Conservation (phyloP, 2,888 invertebrate genomes). For the Salticus scenicus region DNA sequence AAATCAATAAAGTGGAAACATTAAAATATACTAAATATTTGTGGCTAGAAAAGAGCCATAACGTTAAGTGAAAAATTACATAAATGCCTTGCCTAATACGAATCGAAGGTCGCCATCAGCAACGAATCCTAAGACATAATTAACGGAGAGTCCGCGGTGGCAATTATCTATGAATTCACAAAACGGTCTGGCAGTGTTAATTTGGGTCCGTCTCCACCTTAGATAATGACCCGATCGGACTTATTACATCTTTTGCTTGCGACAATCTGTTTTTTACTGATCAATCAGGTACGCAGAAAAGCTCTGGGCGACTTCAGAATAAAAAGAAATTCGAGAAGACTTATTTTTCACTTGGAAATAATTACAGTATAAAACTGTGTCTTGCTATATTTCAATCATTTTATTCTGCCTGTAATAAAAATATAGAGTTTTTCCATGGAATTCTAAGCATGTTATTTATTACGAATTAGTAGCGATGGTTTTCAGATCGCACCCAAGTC, state of each 20-base stretch:
- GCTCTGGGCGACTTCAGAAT: background rate
- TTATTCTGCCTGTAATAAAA: background rate
- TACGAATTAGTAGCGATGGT: background rate
- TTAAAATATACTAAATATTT: too few relatives aligned
- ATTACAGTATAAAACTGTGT: background rate
- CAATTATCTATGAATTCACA: slow-evolving; percentile 33
- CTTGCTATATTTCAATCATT: background rate
- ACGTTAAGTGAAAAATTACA: background rate
- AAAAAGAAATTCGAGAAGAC: background rate
- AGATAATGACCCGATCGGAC: slow-evolving; percentile 44
- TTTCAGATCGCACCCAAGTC: background rate
- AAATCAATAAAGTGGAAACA: too few relatives aligned
- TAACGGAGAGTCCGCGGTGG: slow-evolving; percentile 28
- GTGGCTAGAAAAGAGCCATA: background rate
- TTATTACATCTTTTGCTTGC: slow-evolving; percentile 29
- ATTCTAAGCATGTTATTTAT: background rate
- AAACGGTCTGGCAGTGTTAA: slow-evolving; percentile 22
- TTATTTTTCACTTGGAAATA: slow-evolving; percentile 17
- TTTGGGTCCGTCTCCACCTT: slow-evolving; percentile 35
- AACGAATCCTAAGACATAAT: slow-evolving; percentile 35
- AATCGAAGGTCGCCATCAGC: background rate
- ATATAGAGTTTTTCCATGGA: background rate
- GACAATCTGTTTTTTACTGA: background rate
- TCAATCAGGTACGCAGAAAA: background rate
- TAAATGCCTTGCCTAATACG: background rate